Evolutionary conservation across 2,888 invertebrate species (phyloP).

Genomic region (Ochropacha duplaris): DNA sequence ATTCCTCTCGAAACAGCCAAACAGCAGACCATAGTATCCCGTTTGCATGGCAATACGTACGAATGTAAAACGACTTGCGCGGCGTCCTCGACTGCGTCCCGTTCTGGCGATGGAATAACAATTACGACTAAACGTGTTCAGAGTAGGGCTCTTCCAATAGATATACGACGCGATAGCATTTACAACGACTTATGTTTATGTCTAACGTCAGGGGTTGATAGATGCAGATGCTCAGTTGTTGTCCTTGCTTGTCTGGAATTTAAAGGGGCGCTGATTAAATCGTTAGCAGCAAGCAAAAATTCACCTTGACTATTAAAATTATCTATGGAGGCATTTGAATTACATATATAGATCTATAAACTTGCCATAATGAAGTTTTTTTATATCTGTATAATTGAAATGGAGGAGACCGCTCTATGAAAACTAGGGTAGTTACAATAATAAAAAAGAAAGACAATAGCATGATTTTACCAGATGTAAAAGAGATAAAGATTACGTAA

Average conservation of each 20-base stretch:
- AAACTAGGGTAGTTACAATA: no score
- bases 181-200: not conserved
- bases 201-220: not conserved
- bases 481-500: no score
- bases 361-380: no score
- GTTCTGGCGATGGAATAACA: constrained; percentile 42
- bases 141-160: constrained; percentile 12
- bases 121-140: constrained; percentile 38
- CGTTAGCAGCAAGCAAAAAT: not conserved
- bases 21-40: constrained; percentile 9
- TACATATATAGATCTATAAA: no score
- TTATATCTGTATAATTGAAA: no score
- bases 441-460: no score
- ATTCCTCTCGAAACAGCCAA: not conserved
- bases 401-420: no score
- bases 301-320: no score
- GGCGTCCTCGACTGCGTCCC: constrained; percentile 33
- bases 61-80: constrained; percentile 39
- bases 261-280: not conserved
- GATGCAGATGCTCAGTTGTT: not conserved
- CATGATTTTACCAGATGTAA: no score
- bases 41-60: constrained; percentile 24
- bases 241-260: not conserved
- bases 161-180: constrained; percentile 8
- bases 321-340: no score